phyloP scores from a whole-genome alignment of 2,888 invertebrate species.

The Mantis religiosa region DNA sequence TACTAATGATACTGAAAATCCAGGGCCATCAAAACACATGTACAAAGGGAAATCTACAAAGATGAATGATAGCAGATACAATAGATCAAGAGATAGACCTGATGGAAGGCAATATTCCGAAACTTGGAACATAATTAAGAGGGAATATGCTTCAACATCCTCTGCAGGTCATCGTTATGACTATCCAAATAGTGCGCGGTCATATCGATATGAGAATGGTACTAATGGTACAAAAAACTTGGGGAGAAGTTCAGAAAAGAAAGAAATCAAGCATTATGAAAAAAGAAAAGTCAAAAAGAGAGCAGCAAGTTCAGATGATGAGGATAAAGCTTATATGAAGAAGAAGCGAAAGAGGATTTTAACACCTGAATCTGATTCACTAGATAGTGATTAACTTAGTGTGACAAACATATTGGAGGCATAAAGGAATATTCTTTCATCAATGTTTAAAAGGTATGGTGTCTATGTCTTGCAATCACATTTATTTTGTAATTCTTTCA shows the following conservation, averaged over 20 bases:
- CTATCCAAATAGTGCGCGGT: background rate
- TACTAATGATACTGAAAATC: background rate
- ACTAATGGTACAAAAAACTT: background rate
- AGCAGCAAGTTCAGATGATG: background rate
- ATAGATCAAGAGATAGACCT: background rate
- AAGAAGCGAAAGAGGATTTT: background rate
- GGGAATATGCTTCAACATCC: background rate
- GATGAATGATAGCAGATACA: background rate
- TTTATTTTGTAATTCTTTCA: no score
- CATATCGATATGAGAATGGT: background rate
- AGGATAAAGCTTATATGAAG: background rate
- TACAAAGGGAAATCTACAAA: background rate
- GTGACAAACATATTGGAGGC: no score
- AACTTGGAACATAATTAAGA: background rate
- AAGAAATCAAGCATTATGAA: background rate
- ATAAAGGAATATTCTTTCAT: no score
- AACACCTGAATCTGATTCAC: background rate
- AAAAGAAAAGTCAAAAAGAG: background rate
- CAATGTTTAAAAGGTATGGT: no score
- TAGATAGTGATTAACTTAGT: background rate
- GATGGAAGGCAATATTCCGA: background rate
- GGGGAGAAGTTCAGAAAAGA: background rate
- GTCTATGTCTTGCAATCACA: no score
- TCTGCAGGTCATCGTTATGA: background rate
- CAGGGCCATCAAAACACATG: background rate